Evolutionary conservation across 1,140 invertebrate species (phyloP).

Genomic region (Temnothorax curvispinosus): DNA sequence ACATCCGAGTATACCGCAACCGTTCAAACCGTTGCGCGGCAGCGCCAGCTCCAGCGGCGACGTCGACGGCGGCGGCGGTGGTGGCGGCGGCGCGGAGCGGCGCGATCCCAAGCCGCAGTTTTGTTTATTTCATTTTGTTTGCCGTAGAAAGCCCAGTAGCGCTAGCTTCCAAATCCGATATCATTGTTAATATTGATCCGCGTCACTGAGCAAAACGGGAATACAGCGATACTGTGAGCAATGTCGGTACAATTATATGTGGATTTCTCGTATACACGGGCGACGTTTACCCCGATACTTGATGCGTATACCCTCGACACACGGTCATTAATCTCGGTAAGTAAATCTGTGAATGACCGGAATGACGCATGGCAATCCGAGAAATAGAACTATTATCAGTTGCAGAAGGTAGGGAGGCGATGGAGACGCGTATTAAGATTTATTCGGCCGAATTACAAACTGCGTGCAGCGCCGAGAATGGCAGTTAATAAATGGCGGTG

Average conservation of each 20-base stretch:
- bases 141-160: constrained; percentile 37
- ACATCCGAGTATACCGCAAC: constrained; percentile 66
- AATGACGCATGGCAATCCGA: constrained; percentile 38
- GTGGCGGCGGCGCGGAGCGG: neutral
- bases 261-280: constrained; percentile 20
- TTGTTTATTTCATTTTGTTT: constrained; percentile 77
- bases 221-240: constrained; percentile 44
- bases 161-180: constrained; percentile 67
- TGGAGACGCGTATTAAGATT: constrained; percentile 38
- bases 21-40: constrained; percentile 47
- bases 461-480: neutral
- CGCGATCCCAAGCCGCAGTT: constrained; percentile 45
- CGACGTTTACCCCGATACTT: neutral
- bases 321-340: constrained; percentile 63
- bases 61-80: neutral
- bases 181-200: constrained; percentile 75
- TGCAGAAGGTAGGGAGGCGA: neutral
- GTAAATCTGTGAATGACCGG: constrained; percentile 58
- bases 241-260: constrained; percentile 61
- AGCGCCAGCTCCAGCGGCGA: neutral
- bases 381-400: constrained; percentile 66
- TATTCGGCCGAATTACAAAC: constrained; percentile 34
- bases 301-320: constrained; percentile 1
- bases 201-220: constrained; percentile 54
- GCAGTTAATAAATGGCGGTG: constrained; percentile 25